Evolutionary conservation across 1,140 invertebrate species (phyloP).

Genomic region (Heliothis virescens): DNA sequence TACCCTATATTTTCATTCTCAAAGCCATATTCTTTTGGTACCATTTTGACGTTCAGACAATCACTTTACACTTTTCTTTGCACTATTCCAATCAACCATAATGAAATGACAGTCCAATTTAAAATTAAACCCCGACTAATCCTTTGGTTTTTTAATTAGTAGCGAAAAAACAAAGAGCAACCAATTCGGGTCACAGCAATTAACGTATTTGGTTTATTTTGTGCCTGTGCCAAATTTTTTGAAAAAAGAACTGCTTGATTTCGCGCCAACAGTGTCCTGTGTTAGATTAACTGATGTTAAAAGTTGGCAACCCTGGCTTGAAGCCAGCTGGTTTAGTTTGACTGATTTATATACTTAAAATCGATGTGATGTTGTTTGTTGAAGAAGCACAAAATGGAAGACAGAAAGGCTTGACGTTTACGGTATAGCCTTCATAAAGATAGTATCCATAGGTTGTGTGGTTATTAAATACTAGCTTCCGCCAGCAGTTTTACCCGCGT

Average conservation of each 20-base stretch:
- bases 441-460: too few species aligned
- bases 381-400: not conserved
- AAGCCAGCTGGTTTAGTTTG: slow-evolving; percentile 34
- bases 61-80: slow-evolving; percentile 14
- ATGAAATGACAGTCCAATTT: slow-evolving; percentile 36
- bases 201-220: slow-evolving; percentile 54
- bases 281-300: too few species aligned
- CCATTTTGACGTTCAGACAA: not conserved
- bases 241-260: slow-evolving; percentile 56
- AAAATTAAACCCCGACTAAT: slow-evolving; percentile 35
- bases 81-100: slow-evolving; percentile 1
- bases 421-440: too few species aligned
- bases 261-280: slow-evolving; percentile 50
- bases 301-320: too few species aligned
- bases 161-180: slow-evolving; percentile 39
- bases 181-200: slow-evolving; percentile 57
- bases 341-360: slow-evolving; percentile 52
- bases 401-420: too few species aligned
- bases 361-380: slow-evolving; percentile 19
- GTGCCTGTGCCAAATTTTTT: slow-evolving; percentile 55
- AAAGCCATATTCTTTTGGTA: too few species aligned
- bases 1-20: too few species aligned
- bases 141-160: slow-evolving; percentile 55
- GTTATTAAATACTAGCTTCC: too few species aligned
- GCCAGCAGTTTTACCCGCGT: too few species aligned